Evolutionary conservation across 2,888 invertebrate species (phyloP), one percentile per base, ranked within the genome.

Genomic region (Embidobia sp.): DNA sequence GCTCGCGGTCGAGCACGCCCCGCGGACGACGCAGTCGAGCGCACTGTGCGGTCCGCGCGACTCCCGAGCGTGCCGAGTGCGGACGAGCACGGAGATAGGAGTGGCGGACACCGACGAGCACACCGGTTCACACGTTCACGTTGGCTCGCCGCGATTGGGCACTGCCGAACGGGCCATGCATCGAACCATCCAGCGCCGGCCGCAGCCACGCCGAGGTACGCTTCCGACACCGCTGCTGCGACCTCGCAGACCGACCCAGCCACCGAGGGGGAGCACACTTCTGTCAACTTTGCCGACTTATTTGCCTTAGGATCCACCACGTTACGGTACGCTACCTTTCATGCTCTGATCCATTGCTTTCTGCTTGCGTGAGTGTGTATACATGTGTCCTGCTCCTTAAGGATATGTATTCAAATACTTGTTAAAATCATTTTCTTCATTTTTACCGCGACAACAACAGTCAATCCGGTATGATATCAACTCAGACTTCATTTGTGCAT

Each of bases 181-280:
- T 73, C 72, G 73, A 67, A 67, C 77, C 67, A 77, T 29, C 57
- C 31, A 72, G 53, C 51, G 66, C 69, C 77, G 77, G 77, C 37
- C 19, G 49, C 42, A 13, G 35, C n/a, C 46, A 33, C 11, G 33
- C 16, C 26, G 8, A 53, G 40, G 15, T 22, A 59, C 8, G 10
- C 42, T 7, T 7, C 35, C 2, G 19, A 59, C 11, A 13, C n/a
- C 11, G 16, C 44, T 15, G 29, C 42, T 35, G 22, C 44, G 37
- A 37, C 46, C 7, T 29, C 29, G n/a, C 29, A 29, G 29, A 7
- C 8, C 8, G 29, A 5, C 2, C 29, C 2, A 29, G n/a, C 2
- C 3, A 22, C 3, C 3, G 29, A 29, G 29, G 8, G n/a, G 8
- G 29, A 29, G n/a, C n/a, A n/a, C n/a, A n/a, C n/a, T n/a, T n/a